Evolutionary conservation across 2,888 invertebrate species (phyloP), one percentile per base, ranked within the genome.

Genomic region (Zeuzera pyrina): DNA sequence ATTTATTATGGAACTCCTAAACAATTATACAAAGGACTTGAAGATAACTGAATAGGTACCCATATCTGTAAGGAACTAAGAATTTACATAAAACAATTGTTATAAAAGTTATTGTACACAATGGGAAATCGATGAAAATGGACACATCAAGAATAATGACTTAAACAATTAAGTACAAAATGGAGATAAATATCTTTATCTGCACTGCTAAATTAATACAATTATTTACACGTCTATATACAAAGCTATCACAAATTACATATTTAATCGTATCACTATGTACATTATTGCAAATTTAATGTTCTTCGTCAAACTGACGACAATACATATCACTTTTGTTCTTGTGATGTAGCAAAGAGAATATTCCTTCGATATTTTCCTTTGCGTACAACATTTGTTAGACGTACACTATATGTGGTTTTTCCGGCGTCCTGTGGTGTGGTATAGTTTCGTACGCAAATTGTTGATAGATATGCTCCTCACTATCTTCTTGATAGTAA

Each of bases 331-430:
- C 39, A 38, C 43, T 39, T 32, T 36, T 50, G 53, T 61, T 64
- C 49, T 56, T 59, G 59, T 57, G 59, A 57, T 59, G 51, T 55
- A 67, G 62, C 62, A 67, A 69, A 62, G 61, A 63, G 57, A 62
- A 64, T 59, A 64, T 63, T 63, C 66, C 57, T 44, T 50, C 52
- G 55, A 70, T 60, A 71, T 65, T 65, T 73, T 76, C 65, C 65
- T 62, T 68, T 62, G 64, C 63, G 48, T 59, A 67, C 66, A 72
- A 64, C 63, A 70, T 78, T 59, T 77, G 83, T 84, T 85, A 86
- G 54, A 86, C 86, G 51, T 86, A 86, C 68, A 85, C 86, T 76
- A 86, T 85, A 67, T 86, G 86, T 38, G 86, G 85, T 63, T 85
- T 84, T 52, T 85, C 85, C 33, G 84, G 83, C 44, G 84, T 83